Evolutionary conservation across 1,140 invertebrate species (phyloP).

Genomic region (Trichonephila inaurata): DNA sequence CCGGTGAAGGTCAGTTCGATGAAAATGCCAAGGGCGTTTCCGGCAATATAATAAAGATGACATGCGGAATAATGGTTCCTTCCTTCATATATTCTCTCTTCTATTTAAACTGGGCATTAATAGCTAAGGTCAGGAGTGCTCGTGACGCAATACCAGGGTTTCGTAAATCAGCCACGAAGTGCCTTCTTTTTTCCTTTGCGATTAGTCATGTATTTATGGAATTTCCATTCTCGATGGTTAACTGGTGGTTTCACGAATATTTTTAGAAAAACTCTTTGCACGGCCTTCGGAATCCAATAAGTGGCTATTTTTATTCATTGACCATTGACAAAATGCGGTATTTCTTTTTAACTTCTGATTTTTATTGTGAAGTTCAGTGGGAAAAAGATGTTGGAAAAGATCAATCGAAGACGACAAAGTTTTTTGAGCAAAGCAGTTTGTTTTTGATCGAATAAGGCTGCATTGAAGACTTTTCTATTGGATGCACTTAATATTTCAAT

Average conservation of each 20-base stretch:
- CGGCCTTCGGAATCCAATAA: neutral
- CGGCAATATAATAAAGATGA: neutral
- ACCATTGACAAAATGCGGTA: no score
- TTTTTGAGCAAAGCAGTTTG: no score
- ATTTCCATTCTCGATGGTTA: neutral
- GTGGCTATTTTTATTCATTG: neutral
- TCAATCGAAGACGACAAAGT: no score
- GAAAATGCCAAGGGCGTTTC: conserved; percentile 18
- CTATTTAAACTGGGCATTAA: neutral
- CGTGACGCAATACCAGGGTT: neutral
- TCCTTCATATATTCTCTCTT: neutral
- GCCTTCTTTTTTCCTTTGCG: neutral
- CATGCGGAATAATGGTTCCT: neutral
- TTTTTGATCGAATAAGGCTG: no score
- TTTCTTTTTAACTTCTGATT: no score
- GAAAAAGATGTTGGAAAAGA: no score
- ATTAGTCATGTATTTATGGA: neutral
- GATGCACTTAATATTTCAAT: no score
- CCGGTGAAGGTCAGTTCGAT: neutral
- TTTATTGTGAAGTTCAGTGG: no score
- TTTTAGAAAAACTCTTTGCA: neutral
- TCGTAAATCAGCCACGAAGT: neutral
- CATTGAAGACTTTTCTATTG: no score
- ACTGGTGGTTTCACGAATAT: neutral
- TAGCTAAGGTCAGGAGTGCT: neutral